A percentile compares a stretch with the other conserved stretches of the same genome.
Evolutionary conservation across 2,797 vertebrate species (phyloP).

Genomic region (Eurystomus glaucurus): DNA sequence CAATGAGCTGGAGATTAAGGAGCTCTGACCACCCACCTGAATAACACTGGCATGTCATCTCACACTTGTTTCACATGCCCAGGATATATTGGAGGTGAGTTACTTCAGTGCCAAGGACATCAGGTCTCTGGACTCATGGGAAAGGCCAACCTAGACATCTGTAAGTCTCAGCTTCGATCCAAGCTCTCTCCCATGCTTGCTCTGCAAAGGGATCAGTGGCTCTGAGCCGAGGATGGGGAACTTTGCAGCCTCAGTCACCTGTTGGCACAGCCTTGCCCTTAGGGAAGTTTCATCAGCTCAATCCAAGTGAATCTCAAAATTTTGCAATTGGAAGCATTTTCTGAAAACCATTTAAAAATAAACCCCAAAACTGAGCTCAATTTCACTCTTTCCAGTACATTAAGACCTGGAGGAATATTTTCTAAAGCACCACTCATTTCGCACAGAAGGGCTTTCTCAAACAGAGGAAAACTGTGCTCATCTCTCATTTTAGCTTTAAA

Average conservation of each 20-base stretch:
- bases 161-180: accelerated
- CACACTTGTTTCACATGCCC: accelerated
- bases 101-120: neutral
- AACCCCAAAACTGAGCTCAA: accelerated
- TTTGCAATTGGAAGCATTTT: neutral
- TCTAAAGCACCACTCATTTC: neutral
- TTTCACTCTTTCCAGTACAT: neutral
- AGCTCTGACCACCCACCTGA: neutral
- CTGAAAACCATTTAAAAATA: neutral
- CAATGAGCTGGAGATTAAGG: neutral
- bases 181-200: accelerated
- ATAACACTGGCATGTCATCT: accelerated
- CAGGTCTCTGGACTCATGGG: accelerated
- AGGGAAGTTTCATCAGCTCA: accelerated
- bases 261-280: neutral
- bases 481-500: neutral
- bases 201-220: accelerated
- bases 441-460: neutral
- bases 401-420: neutral
- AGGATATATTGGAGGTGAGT: accelerated
- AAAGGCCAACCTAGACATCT: accelerated
- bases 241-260: neutral
- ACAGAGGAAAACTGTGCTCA: neutral
- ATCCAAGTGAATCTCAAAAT: accelerated
- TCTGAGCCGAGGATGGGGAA: neutral